Percentiles rank a stretch among this genome's conserved stretches.
Conservation (phyloP, 2,888 invertebrate species). For the Orchestes rusci region DNA sequence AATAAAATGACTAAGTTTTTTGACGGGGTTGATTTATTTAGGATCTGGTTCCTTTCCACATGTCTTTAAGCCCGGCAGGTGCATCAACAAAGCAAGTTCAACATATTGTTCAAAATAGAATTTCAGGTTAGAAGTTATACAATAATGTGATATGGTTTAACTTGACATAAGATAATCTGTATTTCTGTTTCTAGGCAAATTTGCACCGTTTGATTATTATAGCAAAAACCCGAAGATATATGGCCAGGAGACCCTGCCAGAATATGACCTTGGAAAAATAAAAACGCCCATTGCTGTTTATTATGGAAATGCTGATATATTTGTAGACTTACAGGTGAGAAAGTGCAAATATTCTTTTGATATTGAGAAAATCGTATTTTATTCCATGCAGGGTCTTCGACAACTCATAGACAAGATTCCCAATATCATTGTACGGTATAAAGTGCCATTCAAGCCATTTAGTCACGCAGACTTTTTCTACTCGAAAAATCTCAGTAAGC, state of each 20-base stretch:
- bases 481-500: slow-evolving; percentile 4
- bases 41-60: slow-evolving; percentile 8
- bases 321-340: slow-evolving; percentile 9
- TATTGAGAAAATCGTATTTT: too few species aligned
- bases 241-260: too few species aligned
- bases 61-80: slow-evolving; percentile 7
- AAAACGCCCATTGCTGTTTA: slow-evolving; percentile 11
- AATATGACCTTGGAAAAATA: slow-evolving; percentile 10
- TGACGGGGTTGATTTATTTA: slow-evolving; percentile 4
- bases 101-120: slow-evolving; percentile 11
- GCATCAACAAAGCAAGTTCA: slow-evolving; percentile 6
- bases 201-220: slow-evolving; percentile 11
- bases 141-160: too few species aligned
- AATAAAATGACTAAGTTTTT: too few species aligned
- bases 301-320: slow-evolving; percentile 9
- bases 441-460: too few species aligned
- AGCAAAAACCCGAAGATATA: slow-evolving; percentile 9
- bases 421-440: slow-evolving; percentile 8
- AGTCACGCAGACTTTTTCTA: slow-evolving; percentile 12
- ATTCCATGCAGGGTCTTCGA: slow-evolving; percentile 7
- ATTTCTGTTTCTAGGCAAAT: slow-evolving; percentile 7
- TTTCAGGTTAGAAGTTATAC: too few species aligned
- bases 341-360: slow-evolving; percentile 2
- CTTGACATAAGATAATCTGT: too few species aligned
- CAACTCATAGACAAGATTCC: slow-evolving; percentile 5